A percentile compares a stretch with the other conserved stretches of the same genome.
phyloP scores from a whole-genome alignment of 53 echinoderm and acorn worm genomes.

The Patiria pectinifera region DNA sequence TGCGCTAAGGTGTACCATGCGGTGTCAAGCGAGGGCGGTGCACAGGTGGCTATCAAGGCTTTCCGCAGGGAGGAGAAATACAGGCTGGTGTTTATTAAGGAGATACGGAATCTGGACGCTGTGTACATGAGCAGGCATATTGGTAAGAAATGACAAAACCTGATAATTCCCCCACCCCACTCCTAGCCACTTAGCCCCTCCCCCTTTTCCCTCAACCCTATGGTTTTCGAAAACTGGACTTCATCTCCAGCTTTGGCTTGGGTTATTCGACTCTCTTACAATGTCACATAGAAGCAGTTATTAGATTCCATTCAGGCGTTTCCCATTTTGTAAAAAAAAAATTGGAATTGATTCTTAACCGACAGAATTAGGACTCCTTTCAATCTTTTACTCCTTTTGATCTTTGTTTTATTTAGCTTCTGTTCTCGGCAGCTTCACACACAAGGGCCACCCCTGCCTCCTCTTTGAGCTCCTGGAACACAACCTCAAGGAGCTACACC shows the following conservation, averaged over 20 bases:
- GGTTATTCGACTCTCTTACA: too few species aligned
- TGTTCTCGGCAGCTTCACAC: constrained; percentile 83
- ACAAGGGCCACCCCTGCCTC: constrained; percentile 88
- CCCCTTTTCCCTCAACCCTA: neutral
- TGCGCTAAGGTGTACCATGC: constrained; percentile 92
- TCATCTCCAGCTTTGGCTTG: too few species aligned
- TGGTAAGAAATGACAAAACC: constrained; percentile 48
- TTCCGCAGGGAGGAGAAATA: constrained; percentile 90
- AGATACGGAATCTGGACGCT: constrained; percentile 82
- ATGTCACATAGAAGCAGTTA: too few species aligned
- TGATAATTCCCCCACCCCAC: neutral
- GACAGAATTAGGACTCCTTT: too few species aligned
- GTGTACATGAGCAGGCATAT: constrained; percentile 82
- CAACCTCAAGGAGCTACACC: constrained; percentile 82
- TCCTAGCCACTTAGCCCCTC: neutral
- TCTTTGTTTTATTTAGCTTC: constrained; percentile 58
- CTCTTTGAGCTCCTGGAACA: constrained; percentile 89
- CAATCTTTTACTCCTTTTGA: too few species aligned
- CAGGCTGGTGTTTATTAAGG: constrained; percentile 83
- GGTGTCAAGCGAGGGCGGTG: constrained; percentile 75
- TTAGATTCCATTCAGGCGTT: too few species aligned
- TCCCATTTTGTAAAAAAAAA: too few species aligned
- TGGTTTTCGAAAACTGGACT: neutral
- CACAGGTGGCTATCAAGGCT: constrained; percentile 83
- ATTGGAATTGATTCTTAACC: too few species aligned